phyloP scores from a whole-genome alignment of 2,113 vertebrate species.

The Ardeotis arabs region DNA sequence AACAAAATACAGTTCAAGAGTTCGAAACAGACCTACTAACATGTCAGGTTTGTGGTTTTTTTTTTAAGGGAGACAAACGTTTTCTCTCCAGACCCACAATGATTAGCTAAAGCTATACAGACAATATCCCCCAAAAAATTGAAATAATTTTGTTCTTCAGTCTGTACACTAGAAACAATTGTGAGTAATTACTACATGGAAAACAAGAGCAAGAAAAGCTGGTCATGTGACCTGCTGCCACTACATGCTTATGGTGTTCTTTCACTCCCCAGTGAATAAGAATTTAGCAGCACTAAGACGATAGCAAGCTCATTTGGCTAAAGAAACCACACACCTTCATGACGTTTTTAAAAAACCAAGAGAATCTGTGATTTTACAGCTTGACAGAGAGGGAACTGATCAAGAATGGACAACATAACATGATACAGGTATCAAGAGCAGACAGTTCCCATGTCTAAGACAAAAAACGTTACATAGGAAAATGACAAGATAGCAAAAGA shows the following conservation, averaged over 20 bases:
- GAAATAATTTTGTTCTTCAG: not conserved
- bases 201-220: not conserved
- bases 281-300: not conserved
- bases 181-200: not conserved
- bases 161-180: not conserved
- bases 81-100: not conserved
- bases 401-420: not conserved
- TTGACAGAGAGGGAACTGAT: not conserved
- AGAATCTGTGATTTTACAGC: not conserved
- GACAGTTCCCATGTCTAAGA: not conserved
- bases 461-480: not conserved
- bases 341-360: not conserved
- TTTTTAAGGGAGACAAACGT: not conserved
- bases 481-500: not conserved
- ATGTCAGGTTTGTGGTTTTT: not conserved
- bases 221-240: not conserved
- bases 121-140: not conserved
- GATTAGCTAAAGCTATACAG: not conserved
- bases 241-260: not conserved
- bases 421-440: fast-evolving
- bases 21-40: not conserved
- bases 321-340: not conserved
- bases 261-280: not conserved
- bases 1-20: not conserved
- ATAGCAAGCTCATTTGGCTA: not conserved